Evolutionary conservation across 2,797 vertebrate species (phyloP).

Genomic region (Hephaestus fuliginosus): DNA sequence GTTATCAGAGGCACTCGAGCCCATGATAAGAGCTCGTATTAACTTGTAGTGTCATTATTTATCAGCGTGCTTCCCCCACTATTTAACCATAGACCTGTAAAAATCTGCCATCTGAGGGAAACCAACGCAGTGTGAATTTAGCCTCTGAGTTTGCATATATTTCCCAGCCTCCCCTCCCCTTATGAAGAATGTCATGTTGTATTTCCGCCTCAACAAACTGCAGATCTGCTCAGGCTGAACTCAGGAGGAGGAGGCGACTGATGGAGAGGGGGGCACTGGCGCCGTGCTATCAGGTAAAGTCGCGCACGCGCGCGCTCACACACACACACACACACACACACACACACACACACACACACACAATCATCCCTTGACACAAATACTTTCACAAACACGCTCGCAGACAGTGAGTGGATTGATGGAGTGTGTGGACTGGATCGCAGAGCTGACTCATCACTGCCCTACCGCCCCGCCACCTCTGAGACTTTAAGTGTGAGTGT

Average conservation of each 20-base stretch:
- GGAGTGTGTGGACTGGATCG: slow-evolving; percentile 13
- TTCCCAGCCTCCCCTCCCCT: not conserved
- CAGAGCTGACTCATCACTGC: slow-evolving; percentile 44
- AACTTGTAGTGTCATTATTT: not conserved
- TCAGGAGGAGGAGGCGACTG: not conserved
- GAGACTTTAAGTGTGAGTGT: slow-evolving; percentile 6
- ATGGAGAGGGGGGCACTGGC: not conserved
- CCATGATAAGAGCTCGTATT: not conserved
- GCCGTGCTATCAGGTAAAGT: not conserved
- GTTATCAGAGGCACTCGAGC: not conserved
- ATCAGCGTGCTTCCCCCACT: not conserved
- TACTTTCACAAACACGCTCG: not conserved
- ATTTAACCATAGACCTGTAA: not conserved
- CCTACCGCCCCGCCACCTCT: slow-evolving; percentile 13
- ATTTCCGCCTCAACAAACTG: slow-evolving; percentile 16
- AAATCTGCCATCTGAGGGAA: not conserved
- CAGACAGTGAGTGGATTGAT: slow-evolving; percentile 22
- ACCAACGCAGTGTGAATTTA: fast-evolving
- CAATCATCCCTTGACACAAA: not conserved
- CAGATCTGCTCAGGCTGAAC: not conserved
- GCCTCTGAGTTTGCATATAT: slow-evolving; percentile 6
- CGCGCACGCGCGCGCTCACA: not conserved
- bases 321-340: slow-evolving; percentile 10
- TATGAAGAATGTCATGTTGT: slow-evolving; percentile 10
- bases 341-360: slow-evolving; percentile 6